Evolutionary conservation across 2,113 vertebrate species (phyloP).

Genomic region (Gymnarchus niloticus): DNA sequence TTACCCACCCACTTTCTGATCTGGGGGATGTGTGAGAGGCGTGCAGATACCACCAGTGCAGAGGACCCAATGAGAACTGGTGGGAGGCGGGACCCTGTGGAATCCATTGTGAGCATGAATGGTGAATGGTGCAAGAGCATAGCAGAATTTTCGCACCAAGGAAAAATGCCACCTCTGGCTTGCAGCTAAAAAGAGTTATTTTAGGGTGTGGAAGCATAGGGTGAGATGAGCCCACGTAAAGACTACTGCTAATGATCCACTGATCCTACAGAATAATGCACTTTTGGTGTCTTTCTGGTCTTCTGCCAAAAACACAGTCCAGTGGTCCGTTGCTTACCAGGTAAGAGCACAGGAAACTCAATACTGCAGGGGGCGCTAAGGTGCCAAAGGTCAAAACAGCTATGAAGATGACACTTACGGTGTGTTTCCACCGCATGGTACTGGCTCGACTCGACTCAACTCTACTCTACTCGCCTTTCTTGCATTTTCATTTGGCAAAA

Average conservation of each 20-base stretch:
- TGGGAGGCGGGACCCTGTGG: not conserved
- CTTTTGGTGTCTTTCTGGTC: conserved; percentile 43
- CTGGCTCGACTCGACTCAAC: too few relatives aligned
- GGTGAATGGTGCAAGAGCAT: not conserved
- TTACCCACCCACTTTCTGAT: too few relatives aligned
- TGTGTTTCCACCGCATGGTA: too few relatives aligned
- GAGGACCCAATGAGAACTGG: not conserved
- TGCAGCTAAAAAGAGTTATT: conserved; percentile 22
- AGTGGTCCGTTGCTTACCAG: not conserved
- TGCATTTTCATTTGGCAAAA: too few relatives aligned
- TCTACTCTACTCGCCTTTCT: too few relatives aligned
- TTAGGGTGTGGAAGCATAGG: conserved; percentile 10
- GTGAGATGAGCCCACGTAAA: conserved; percentile 57
- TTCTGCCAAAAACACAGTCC: not conserved
- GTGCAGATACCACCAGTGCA: too few relatives aligned
- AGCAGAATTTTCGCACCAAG: not conserved
- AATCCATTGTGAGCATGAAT: not conserved
- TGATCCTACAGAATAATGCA: conserved; percentile 34
- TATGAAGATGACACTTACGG: too few relatives aligned
- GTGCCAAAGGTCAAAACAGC: not conserved
- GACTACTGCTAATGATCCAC: conserved; percentile 58
- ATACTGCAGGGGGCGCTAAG: not conserved
- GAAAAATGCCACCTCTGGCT: not conserved
- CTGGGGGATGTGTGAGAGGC: not conserved
- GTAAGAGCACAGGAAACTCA: not conserved